Evolutionary conservation across 2,888 invertebrate genomes (phyloP).

Genomic region (Clostera curtula): DNA sequence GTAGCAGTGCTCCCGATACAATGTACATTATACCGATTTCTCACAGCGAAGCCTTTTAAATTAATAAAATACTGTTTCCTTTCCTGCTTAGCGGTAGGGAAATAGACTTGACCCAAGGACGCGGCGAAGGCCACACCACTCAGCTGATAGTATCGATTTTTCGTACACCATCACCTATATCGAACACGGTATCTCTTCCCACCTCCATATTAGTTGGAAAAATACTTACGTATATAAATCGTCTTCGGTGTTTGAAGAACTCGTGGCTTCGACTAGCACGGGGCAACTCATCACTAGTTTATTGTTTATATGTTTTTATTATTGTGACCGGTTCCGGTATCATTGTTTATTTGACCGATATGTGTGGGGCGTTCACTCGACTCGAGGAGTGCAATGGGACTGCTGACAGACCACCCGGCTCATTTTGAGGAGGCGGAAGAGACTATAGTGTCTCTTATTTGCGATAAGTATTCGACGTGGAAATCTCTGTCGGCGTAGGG

Average conservation of each 20-base stretch:
- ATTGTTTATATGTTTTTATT: conserved; percentile 5
- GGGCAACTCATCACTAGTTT: conserved; percentile 42
- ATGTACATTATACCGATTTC: too few relatives aligned
- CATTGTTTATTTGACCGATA: conserved; percentile 1
- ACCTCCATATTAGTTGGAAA: not conserved
- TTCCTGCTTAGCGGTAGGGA: too few relatives aligned
- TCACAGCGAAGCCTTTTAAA: too few relatives aligned
- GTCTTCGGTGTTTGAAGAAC: conserved; percentile 45
- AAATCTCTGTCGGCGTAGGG: conserved; percentile 34
- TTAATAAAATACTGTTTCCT: too few relatives aligned
- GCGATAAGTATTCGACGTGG: conserved; percentile 24
- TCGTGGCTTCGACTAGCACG: conserved; percentile 46
- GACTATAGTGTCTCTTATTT: conserved; percentile 6
- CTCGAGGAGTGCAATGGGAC: not conserved
- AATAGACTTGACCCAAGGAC: conserved; percentile 15
- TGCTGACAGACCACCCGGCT: conserved; percentile 1
- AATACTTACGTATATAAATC: conserved; percentile 57
- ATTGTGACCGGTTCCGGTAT: not conserved
- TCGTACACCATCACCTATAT: conserved; percentile 1
- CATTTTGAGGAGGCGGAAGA: conserved; percentile 3
- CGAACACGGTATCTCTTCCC: not conserved
- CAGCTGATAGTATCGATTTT: conserved; percentile 22
- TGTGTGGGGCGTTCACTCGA: conserved; percentile 3
- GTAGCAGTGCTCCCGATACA: too few relatives aligned
- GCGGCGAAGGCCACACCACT: conserved; percentile 7